phyloP scores from a whole-genome alignment of 2,797 vertebrate species.

The Tinamus major region DNA sequence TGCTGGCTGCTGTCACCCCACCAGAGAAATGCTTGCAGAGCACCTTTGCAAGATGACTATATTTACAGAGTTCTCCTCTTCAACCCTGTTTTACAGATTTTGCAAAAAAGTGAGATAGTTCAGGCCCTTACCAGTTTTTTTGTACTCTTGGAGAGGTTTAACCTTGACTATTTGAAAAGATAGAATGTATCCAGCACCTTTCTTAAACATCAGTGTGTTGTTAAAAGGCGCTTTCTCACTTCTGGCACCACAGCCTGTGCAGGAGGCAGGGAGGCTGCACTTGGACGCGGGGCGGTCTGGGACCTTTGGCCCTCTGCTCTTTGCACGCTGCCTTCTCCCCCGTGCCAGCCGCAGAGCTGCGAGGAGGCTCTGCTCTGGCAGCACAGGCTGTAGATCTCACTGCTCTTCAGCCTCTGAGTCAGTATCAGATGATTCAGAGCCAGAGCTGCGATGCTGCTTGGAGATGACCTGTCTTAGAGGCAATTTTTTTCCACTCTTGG shows the following conservation, averaged over 20 bases:
- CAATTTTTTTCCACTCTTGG: not conserved
- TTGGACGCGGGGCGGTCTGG: not conserved
- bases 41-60: not conserved
- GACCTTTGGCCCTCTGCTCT: not conserved
- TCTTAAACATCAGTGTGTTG: not conserved
- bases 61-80: not conserved
- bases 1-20: not conserved
- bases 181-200: not conserved
- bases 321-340: not conserved
- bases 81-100: not conserved
- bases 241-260: not conserved
- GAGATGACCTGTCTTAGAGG: not conserved
- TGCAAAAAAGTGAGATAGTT: not conserved
- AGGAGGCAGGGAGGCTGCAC: not conserved
- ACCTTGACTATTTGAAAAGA: not conserved
- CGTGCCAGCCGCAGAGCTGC: fast-evolving
- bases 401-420: not conserved
- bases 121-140: not conserved
- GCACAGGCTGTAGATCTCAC: not conserved
- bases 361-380: not conserved
- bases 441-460: not conserved
- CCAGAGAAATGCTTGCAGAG: not conserved
- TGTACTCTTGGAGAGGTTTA: not conserved
- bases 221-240: not conserved
- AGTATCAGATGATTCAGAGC: fast-evolving